These are phyloP conservation scores for Antennarius striatus DNA, from an alignment of 2,113 vertebrate genomes.

Conservation along the genomic window DNA sequence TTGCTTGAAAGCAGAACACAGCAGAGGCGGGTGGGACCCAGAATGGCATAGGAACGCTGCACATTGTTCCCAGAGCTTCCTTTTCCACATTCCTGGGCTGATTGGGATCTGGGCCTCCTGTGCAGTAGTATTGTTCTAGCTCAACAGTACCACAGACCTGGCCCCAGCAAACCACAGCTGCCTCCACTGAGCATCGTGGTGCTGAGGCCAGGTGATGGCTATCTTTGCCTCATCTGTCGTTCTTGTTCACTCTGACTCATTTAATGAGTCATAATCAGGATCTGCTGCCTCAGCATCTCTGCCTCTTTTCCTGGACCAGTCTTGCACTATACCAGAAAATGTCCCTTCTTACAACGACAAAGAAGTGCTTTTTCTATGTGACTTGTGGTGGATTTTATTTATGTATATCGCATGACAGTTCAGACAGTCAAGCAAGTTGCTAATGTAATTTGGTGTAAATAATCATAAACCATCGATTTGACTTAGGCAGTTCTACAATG, in stretches of 20 bases:
- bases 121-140: conserved; percentile 65
- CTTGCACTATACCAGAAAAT: conserved; percentile 11
- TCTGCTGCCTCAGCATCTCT: conserved; percentile 39
- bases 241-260: conserved; percentile 25
- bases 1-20: conserved; percentile 60
- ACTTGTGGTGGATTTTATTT: background rate
- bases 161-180: conserved; percentile 58
- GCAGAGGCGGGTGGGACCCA: conserved; percentile 57
- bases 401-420: background rate
- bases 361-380: background rate
- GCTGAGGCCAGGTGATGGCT: conserved; percentile 44
- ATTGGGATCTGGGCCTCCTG: conserved; percentile 76
- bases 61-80: conserved; percentile 82
- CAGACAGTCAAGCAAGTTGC: background rate
- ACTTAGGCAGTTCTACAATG: too few relatives aligned
- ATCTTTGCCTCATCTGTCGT: conserved; percentile 49
- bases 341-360: background rate
- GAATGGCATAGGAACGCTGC: conserved; percentile 62
- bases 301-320: conserved; percentile 13
- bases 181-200: conserved; percentile 60
- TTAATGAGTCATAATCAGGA: conserved; percentile 24
- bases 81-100: conserved; percentile 81
- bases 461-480: background rate
- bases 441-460: background rate
- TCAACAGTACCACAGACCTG: conserved; percentile 57